Conservation (phyloP, 2,797 vertebrate genomes). For the Enteromius afrohamiltoni region DNA sequence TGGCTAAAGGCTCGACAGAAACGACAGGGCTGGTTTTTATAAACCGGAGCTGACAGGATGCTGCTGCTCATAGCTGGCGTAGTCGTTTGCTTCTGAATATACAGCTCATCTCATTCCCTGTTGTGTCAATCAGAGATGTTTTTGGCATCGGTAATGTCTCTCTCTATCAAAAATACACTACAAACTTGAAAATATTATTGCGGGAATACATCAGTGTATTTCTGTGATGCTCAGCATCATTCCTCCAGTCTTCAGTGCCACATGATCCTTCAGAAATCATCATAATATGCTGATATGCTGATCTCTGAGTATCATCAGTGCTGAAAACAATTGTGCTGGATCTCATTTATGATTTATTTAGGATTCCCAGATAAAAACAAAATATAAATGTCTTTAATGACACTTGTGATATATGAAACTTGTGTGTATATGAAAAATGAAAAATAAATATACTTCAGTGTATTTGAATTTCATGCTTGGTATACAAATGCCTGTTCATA, state of each 20-base stretch:
- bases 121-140: background rate
- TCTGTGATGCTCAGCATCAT: background rate
- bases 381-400: background rate
- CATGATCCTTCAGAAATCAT: background rate
- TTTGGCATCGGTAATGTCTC: too few species aligned
- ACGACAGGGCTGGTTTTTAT: background rate
- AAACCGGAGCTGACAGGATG: background rate
- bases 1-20: background rate
- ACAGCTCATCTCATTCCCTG: background rate
- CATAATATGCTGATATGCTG: background rate
- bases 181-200: background rate
- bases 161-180: background rate
- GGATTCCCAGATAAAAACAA: background rate
- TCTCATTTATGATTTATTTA: too few species aligned
- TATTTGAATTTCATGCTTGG: too few species aligned
- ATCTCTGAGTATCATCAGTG: background rate
- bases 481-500: too few species aligned
- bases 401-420: too few species aligned
- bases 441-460: too few species aligned
- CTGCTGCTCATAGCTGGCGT: background rate
- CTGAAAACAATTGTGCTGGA: background rate
- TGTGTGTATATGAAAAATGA: too few species aligned
- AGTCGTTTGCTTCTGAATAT: background rate
- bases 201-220: background rate
- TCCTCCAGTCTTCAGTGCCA: background rate